Evolutionary conservation across 2,888 invertebrate genomes (phyloP).

Genomic region (Tenthredo distinguenda): DNA sequence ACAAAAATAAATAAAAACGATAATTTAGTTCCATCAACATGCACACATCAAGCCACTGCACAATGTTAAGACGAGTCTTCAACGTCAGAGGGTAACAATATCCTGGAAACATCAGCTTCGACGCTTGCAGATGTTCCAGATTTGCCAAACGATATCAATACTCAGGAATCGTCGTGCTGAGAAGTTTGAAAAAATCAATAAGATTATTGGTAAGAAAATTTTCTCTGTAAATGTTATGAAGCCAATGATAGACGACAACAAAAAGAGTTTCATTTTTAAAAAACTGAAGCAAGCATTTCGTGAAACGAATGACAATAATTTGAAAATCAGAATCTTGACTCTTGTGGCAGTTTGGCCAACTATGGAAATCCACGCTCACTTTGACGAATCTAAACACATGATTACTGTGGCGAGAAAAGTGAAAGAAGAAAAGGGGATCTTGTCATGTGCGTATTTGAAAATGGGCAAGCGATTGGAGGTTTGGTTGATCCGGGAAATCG

Average conservation of each 20-base stretch:
- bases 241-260: not conserved
- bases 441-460: not conserved
- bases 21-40: too few species aligned
- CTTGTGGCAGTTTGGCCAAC: not conserved
- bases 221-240: not conserved
- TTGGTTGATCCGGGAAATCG: not conserved
- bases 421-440: not conserved
- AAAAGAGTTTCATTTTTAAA: not conserved
- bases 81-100: not conserved
- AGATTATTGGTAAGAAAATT: not conserved
- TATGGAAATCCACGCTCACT: not conserved
- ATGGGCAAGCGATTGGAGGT: not conserved
- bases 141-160: not conserved
- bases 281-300: not conserved
- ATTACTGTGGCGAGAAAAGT: not conserved
- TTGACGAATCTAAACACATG: not conserved
- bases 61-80: not conserved
- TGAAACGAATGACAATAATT: not conserved
- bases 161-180: not conserved
- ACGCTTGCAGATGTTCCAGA: not conserved
- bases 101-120: not conserved
- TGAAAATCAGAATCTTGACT: not conserved
- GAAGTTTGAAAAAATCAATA: not conserved
- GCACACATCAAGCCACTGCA: not conserved
- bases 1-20: too few species aligned